Base-by-base conservation (phyloP, 1,140 invertebrate species). In the Pseudomyrmex gracilis region DNA sequence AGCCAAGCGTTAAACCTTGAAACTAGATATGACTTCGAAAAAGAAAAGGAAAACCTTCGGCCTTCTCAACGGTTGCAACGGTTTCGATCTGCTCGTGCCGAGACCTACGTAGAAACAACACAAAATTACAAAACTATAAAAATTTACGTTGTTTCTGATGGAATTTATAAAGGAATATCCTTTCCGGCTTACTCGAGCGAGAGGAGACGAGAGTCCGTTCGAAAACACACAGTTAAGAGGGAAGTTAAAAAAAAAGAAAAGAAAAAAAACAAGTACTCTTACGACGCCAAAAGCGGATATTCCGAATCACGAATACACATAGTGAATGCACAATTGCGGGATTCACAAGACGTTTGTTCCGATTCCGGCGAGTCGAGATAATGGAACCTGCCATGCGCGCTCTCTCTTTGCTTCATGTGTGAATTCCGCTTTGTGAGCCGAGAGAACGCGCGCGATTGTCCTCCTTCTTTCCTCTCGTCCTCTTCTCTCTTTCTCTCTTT, bases 361-460 rank as follows among this genome's bases (percentile, higher is more conserved):
- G 47, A 47, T 63, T 74, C 15, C 22, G 45, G 20, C 53, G 76
- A 45, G 17, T 12, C 34, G 45, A 80, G 24, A 80, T 78, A 78
- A 71, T 80, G 66, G 66, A 49, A 80, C 76, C 76, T 71, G 66
- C 43, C 34, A 49, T 68, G 17, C 15, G 17, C 51, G 12, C 12
- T 77, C 34, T 77, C 34, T 34, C 34, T 77, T 63, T 53, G 13
- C 55, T 55, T 15, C 71, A 43, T 12, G 45, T n/a, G 47, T 53
- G 47, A 49, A 68, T 68, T 68, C 20, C 20, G 76, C 76, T 80
- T 80, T 80, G 55, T 80, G 76, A 80, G 53, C 47, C 34, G 76
- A 45, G 76, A 45, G n/a, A 58, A 58, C 57, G 17, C 9, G 9
- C 53, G n/a, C 12, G 17, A 73, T 10, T 24, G 24, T 24, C 24